Evolutionary conservation across 2,113 vertebrate genomes (phyloP).

Genomic region (Chrysemys picta): DNA sequence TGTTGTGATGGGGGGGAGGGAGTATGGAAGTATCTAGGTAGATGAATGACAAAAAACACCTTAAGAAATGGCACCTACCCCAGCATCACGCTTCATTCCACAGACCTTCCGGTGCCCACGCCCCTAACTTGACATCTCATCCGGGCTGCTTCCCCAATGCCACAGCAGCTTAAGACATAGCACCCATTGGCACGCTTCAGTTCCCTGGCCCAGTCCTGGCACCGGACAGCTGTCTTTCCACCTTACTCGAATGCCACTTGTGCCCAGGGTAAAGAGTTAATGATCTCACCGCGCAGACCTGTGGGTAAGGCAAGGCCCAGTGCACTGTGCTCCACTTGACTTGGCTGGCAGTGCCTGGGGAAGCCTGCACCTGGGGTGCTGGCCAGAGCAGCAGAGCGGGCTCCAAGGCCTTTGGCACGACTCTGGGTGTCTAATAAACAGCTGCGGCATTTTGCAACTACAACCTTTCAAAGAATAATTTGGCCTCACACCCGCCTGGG

Average conservation of each 20-base stretch:
- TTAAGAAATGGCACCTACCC: background rate
- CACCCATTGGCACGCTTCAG: too few species aligned
- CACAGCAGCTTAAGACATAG: background rate
- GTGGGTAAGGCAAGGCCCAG: background rate
- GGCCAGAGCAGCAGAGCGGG: background rate
- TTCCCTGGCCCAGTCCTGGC: background rate
- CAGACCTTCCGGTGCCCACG: background rate
- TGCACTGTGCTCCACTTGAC: background rate
- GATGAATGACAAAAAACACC: background rate
- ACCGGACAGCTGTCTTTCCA: background rate
- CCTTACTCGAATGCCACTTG: background rate
- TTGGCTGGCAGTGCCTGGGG: background rate
- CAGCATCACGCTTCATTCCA: background rate
- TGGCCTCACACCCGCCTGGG: background rate
- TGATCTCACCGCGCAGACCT: background rate
- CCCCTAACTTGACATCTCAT: background rate
- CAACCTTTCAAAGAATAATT: background rate
- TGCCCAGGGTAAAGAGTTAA: background rate
- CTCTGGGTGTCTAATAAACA: background rate
- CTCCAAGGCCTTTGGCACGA: background rate
- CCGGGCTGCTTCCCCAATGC: background rate
- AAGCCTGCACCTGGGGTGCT: too few species aligned
- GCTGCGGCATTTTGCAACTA: background rate
- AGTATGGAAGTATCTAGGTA: background rate
- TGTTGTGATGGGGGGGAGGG: background rate